phyloP scores from a whole-genome alignment of 2,888 invertebrate genomes.

The Ectemnius cavifrons region DNA sequence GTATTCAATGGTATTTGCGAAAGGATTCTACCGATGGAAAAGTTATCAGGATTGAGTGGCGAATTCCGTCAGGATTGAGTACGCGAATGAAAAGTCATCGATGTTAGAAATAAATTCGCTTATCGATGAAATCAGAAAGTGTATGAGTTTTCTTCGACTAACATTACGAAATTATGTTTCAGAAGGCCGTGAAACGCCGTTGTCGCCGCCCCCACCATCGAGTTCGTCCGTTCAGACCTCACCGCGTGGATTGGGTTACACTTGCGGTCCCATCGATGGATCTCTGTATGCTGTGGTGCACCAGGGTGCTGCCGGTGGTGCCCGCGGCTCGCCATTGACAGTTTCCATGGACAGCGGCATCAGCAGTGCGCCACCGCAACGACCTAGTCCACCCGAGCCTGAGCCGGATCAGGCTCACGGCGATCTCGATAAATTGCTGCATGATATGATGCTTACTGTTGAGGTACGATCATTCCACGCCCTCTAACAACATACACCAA shows the following conservation, averaged over 20 bases:
- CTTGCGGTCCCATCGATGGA: slow-evolving; percentile 92
- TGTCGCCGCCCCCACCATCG: slow-evolving; percentile 75
- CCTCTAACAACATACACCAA: neutral
- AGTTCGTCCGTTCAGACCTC: slow-evolving; percentile 79
- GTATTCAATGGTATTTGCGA: slow-evolving; percentile 21
- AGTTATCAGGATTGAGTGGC: no score
- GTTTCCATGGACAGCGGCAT: slow-evolving; percentile 96
- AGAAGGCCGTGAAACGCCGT: slow-evolving; percentile 82
- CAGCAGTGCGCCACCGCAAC: slow-evolving; percentile 81
- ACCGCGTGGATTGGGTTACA: slow-evolving; percentile 81
- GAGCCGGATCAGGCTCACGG: slow-evolving; percentile 79
- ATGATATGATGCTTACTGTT: slow-evolving; percentile 92
- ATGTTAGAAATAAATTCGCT: no score
- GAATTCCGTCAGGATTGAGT: no score
- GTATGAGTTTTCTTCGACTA: no score
- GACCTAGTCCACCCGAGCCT: slow-evolving; percentile 74
- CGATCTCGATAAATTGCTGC: slow-evolving; percentile 90
- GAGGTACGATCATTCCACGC: slow-evolving; percentile 80
- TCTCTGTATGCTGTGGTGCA: slow-evolving; percentile 88
- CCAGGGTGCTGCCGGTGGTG: slow-evolving; percentile 76
- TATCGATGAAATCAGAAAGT: no score
- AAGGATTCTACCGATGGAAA: neutral
- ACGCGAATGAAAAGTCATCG: no score
- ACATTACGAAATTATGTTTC: slow-evolving; percentile 66
- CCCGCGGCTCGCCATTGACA: slow-evolving; percentile 86